Base-by-base conservation (phyloP, 2,888 invertebrate species). In the Criorhina ranunculi region DNA sequence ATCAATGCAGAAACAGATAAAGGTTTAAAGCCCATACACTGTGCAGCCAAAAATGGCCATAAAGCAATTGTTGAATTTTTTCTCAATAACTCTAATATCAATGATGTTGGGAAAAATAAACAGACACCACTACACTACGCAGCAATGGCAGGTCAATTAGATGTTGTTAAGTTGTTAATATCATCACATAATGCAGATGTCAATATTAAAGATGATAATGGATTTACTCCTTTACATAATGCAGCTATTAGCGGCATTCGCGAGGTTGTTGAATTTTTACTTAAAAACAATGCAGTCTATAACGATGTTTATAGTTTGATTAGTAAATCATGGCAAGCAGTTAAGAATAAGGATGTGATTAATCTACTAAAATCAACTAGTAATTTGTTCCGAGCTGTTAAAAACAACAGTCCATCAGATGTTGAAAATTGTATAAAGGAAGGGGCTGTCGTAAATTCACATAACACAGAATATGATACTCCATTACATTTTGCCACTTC, bases 131-230 rank as follows among this genome's bases (percentile, higher is more conserved):
- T 87, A 4, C 87, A 86, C 31, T 40, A 40, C 35, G 86, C 87
- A 31, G 62, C 87, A 29, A 69, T 77, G 31, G 81, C 80, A 31
- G 89, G 89, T 33, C 86, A 88, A 19, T 24, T 8, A 12, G 42
- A 66, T 29, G n/a, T 67, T 17, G 4, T 59, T 0, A 31, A 42
- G 8, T 70, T 24, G 11, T 15, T 78, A 0, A 19, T 78, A 8
- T 8, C 29, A n/a, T n/a, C 3, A 4, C n/a, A 24, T 19, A 44
- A 66, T 7, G 69, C 35, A 1, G 33, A 79, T 29, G 12, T 78
- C 6, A 73, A 79, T 49, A 35, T n/a, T 2, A 29, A 72, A 62
- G 73, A 53, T 8, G 7, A 2, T 5, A n/a, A 19, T 12, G 85
- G 69, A 4, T 0, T 7, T 5, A 67, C 46, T 1, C 44, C 81